phyloP scores from a whole-genome alignment of 2,797 vertebrate genomes.

The Siniperca scherzeri region DNA sequence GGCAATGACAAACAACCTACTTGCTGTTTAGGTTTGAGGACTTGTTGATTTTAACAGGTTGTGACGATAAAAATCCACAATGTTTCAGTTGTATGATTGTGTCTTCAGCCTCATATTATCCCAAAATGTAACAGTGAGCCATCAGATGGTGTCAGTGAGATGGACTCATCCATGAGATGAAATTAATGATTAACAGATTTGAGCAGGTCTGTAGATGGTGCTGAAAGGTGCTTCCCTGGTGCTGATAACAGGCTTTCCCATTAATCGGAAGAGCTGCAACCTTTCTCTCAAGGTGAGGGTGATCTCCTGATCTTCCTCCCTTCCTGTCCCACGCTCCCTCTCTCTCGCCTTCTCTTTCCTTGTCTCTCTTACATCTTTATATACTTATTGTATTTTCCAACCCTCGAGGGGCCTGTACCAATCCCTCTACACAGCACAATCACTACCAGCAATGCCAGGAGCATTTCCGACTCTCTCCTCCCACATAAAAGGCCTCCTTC shows the following conservation, averaged over 20 bases:
- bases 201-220: constrained; percentile 43
- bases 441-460: constrained; percentile 60
- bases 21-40: background rate
- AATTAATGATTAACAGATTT: constrained; percentile 62
- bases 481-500: constrained; percentile 59
- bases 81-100: background rate
- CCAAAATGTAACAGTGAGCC: constrained; percentile 17
- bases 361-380: constrained; percentile 55
- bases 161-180: constrained; percentile 21
- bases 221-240: constrained; percentile 57
- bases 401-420: constrained; percentile 40
- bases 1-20: background rate
- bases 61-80: background rate
- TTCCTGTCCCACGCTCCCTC: background rate
- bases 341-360: constrained; percentile 5
- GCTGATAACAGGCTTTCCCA: constrained; percentile 60
- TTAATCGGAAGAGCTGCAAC: constrained; percentile 49
- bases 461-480: constrained; percentile 60
- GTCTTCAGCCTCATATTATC: constrained; percentile 14
- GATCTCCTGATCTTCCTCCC: constrained; percentile 1
- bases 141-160: constrained; percentile 44
- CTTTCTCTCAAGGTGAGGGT: constrained; percentile 48
- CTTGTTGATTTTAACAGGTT: constrained; percentile 23
- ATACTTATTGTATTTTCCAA: constrained; percentile 65
- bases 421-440: constrained; percentile 58